phyloP scores from a whole-genome alignment of 2,113 vertebrate species.

The Pterocles gutturalis region DNA sequence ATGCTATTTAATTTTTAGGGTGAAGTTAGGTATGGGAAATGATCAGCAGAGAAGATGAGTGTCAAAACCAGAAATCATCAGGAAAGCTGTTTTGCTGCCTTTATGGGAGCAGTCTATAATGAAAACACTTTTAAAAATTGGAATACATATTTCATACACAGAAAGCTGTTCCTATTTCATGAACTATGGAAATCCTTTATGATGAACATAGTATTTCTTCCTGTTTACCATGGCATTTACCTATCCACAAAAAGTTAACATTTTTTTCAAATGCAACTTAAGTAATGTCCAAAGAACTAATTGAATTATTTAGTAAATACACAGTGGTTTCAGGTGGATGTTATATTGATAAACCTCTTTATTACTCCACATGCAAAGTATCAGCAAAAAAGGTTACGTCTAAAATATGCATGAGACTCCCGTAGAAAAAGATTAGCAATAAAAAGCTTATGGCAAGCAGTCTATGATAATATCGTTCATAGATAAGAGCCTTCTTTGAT shows the following conservation, averaged over 20 bases:
- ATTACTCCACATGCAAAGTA: neutral
- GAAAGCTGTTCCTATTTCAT: neutral
- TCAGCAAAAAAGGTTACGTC: neutral
- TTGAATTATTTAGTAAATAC: neutral
- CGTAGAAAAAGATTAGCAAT: neutral
- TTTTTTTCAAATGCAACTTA: neutral
- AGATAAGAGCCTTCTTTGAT: neutral
- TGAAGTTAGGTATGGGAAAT: neutral
- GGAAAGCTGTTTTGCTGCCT: neutral
- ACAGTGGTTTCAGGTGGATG: neutral
- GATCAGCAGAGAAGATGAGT: neutral
- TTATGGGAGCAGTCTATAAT: neutral
- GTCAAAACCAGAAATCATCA: neutral
- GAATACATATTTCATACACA: neutral
- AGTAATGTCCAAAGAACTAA: neutral
- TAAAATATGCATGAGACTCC: neutral
- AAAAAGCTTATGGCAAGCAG: neutral
- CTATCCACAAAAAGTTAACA: neutral
- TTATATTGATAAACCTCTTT: neutral
- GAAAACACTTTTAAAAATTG: neutral
- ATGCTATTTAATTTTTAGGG: neutral
- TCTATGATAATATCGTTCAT: neutral
- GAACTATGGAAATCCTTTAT: neutral
- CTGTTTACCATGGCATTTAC: neutral
- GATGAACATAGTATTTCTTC: neutral